Percentiles rank a stretch among this genome's conserved stretches.
Evolutionary conservation across 2,888 invertebrate genomes (phyloP).

Genomic region (Ischnura elegans): DNA sequence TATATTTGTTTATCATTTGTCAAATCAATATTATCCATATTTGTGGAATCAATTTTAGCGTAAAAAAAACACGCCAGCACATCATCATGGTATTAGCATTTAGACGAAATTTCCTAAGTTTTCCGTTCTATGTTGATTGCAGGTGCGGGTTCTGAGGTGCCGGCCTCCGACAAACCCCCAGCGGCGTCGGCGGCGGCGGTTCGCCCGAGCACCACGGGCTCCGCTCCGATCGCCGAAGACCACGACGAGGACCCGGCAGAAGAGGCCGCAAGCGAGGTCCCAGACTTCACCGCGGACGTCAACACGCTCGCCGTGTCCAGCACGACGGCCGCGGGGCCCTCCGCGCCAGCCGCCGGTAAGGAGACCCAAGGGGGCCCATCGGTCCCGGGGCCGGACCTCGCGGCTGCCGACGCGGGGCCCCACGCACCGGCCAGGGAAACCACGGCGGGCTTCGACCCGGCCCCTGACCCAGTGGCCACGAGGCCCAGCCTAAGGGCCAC

Average conservation of each 20-base stretch:
- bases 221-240: neutral
- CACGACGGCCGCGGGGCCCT: conserved; percentile 52
- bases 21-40: no score
- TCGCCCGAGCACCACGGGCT: conserved; percentile 4
- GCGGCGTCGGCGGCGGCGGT: neutral
- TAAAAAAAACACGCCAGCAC: no score
- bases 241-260: conserved; percentile 40
- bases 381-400: conserved; percentile 41
- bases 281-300: conserved; percentile 57
- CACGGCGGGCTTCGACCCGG: conserved; percentile 49
- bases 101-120: neutral
- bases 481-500: conserved; percentile 55
- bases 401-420: neutral
- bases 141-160: neutral
- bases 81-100: no score
- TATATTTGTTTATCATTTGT: no score
- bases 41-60: no score
- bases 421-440: conserved; percentile 49
- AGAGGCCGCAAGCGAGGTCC: conserved; percentile 58
- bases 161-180: neutral
- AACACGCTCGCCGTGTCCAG: conserved; percentile 58
- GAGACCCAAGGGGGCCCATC: conserved; percentile 56
- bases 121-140: neutral
- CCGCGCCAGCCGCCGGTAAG: conserved; percentile 35
- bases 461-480: conserved; percentile 52